Conservation (phyloP, 1,140 invertebrate genomes). For the Cyclargus thomasi region DNA sequence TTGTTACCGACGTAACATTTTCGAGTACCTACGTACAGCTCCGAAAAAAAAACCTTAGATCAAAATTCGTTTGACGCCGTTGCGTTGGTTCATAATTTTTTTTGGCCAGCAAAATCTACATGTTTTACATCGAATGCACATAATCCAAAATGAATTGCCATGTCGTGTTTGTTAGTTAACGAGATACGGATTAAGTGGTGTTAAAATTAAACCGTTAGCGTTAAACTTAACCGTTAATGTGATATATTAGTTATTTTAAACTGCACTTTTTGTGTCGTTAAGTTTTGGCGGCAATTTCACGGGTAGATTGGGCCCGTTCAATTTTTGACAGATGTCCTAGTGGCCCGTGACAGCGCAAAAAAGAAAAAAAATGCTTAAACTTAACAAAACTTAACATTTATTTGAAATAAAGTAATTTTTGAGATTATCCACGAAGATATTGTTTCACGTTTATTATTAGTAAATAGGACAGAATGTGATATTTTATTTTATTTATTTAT, state of each 20-base stretch:
- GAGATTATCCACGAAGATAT: no score
- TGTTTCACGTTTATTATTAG: no score
- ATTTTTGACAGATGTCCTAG: neutral
- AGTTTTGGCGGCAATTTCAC: neutral
- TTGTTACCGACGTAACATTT: no score
- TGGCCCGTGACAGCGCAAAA: neutral
- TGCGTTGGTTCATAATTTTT: no score
- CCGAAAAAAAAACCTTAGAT: no score
- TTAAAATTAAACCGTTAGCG: slow-evolving; percentile 11
- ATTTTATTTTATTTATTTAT: no score
- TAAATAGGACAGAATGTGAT: no score
- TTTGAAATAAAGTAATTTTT: no score
- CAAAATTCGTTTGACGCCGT: no score
- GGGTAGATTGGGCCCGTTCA: neutral
- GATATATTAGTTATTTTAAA: slow-evolving; percentile 11
- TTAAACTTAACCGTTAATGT: slow-evolving; percentile 10
- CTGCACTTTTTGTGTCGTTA: neutral
- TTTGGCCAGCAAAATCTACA: neutral
- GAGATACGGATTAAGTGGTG: neutral
- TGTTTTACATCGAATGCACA: neutral
- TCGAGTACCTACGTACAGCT: no score
- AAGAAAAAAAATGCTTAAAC: no score
- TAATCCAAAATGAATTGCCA: neutral
- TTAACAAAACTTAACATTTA: no score
- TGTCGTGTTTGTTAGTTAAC: slow-evolving; percentile 5